Evolutionary conservation across 2,113 vertebrate genomes (phyloP), one percentile per base, ranked within the genome.

Genomic region (Hepsetus odoe): DNA sequence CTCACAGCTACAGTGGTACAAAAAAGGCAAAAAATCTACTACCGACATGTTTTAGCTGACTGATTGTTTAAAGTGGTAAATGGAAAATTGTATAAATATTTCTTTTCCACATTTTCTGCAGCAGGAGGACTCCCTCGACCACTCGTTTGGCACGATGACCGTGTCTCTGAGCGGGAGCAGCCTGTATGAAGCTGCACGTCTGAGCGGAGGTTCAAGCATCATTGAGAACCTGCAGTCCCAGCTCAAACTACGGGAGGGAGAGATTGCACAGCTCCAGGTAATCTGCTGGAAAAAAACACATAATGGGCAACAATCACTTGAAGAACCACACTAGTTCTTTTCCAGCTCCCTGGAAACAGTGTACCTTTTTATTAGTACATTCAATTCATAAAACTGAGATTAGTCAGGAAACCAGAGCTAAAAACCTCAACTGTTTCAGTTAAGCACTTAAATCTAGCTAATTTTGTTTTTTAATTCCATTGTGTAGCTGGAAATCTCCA

Each of bases 161-260:
- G 10, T 87, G 53, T 94, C 95, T 0, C 81, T 94, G 83, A 93
- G 91, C 79, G 96, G 96, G 71, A 95, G 84, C 87, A 98, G 96
- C 79, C 88, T 98, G 40, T 99, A 99, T 9, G 98, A 99, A 13
- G 96, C 92, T 14, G 91, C 98, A 64, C 92, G 97, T 72, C 92
- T 98, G 86, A 95, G 96, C 16, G 95, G 96, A 59, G 98, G 96
- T n/a, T 99, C 98, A 72, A 99, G 94, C 86, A 81, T 99, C 77
- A 90, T 99, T 26, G 98, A 99, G 90, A 99, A 95, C 86, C 92
- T 99, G 51, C 98, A 99, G 80, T 98, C 98, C 24, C 98, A 99
- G 87, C 90, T 99, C 72, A 98, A 99, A 87, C 91, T 97, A 59
- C 90, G 93, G 87, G 98, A 99, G 84, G 98, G 98, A 81, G 98